phyloP scores from a whole-genome alignment of 2,888 invertebrate genomes.

The Drosophila prolongata region DNA sequence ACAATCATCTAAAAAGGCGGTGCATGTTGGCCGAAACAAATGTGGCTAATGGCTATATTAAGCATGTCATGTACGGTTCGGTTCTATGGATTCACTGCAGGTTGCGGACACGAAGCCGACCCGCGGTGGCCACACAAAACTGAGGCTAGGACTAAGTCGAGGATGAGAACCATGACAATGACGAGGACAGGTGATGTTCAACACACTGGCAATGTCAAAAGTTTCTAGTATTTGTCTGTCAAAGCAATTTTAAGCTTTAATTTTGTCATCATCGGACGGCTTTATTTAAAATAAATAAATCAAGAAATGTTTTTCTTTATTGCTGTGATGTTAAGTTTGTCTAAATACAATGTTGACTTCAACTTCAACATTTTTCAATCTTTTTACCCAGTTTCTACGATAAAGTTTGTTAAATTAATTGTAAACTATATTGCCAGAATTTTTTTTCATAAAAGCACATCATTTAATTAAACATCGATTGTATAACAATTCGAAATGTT shows the following conservation, averaged over 20 bases:
- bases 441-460: too few relatives aligned
- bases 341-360: too few relatives aligned
- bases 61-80: constrained; percentile 37
- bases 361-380: too few relatives aligned
- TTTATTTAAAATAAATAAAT: neutral
- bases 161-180: neutral
- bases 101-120: constrained; percentile 25
- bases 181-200: neutral
- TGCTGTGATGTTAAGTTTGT: too few relatives aligned
- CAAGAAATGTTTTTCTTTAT: too few relatives aligned
- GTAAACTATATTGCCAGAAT: too few relatives aligned
- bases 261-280: neutral
- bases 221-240: too few relatives aligned
- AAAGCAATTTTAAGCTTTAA: neutral
- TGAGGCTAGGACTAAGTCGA: constrained; percentile 9
- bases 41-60: constrained; percentile 47
- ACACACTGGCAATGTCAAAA: neutral
- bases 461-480: too few relatives aligned
- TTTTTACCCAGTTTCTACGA: too few relatives aligned
- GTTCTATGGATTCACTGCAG: constrained; percentile 1
- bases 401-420: too few relatives aligned
- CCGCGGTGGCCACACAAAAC: constrained; percentile 1
- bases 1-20: constrained; percentile 1
- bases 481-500: too few relatives aligned
- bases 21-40: constrained; percentile 5